Conservation (phyloP, 2,113 vertebrate species). For the Cygnus buccinator region DNA sequence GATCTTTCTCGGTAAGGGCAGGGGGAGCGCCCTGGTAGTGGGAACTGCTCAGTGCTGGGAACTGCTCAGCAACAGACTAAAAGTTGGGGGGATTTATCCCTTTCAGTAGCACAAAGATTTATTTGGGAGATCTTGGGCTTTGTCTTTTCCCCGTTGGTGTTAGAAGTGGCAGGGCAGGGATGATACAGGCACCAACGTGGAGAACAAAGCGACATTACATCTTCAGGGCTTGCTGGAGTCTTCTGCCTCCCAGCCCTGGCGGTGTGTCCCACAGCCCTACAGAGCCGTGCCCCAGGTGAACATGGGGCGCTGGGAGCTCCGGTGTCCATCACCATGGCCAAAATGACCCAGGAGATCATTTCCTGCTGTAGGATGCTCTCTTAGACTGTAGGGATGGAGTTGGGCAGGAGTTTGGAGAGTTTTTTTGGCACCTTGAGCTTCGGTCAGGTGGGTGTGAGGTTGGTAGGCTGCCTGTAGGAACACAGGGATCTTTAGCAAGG, state of each 20-base stretch:
- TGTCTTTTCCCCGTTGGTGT: neutral
- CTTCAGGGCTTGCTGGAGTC: neutral
- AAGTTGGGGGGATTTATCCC: neutral
- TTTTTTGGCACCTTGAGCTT: neutral
- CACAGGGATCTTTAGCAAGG: neutral
- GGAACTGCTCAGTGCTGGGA: neutral
- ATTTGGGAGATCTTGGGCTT: neutral
- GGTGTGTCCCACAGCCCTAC: neutral
- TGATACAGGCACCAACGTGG: accelerated
- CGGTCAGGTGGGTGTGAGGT: neutral
- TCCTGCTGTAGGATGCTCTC: neutral
- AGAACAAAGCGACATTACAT: neutral
- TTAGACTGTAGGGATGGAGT: neutral
- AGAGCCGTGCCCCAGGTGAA: neutral
- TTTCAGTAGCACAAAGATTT: neutral
- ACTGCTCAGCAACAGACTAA: neutral
- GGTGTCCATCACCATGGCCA: neutral
- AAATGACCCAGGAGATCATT: neutral
- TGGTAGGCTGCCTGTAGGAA: neutral
- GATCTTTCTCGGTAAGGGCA: neutral
- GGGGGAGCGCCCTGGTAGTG: neutral
- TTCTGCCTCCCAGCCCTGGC: neutral
- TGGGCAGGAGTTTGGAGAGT: neutral
- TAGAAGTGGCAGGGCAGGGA: neutral
- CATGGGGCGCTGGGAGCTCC: neutral